phyloP scores from a whole-genome alignment of 2,888 invertebrate genomes.

The Ectropis crepuscularia region DNA sequence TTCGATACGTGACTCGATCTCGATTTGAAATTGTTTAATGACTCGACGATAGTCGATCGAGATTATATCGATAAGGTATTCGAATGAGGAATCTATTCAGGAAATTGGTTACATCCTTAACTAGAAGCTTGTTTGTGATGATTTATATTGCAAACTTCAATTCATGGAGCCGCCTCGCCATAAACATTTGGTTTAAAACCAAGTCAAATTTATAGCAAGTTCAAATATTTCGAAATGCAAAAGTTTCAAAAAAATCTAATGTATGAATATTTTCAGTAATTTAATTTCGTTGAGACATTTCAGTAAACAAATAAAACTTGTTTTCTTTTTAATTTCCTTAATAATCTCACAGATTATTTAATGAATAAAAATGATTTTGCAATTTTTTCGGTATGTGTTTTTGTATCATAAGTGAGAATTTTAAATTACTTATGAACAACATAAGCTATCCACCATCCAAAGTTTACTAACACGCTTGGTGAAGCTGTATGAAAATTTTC shows the following conservation, averaged over 20 bases:
- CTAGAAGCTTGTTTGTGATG: slow-evolving; percentile 24
- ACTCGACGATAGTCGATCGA: slow-evolving; percentile 49
- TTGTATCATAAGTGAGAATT: too few species aligned
- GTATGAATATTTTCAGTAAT: too few species aligned
- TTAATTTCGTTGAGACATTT: too few species aligned
- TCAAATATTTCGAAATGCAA: not conserved
- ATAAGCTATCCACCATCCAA: too few species aligned
- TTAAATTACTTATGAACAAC: too few species aligned
- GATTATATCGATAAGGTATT: slow-evolving; percentile 51
- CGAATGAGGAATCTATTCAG: slow-evolving; percentile 34
- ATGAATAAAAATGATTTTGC: too few species aligned
- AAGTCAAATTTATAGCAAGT: not conserved
- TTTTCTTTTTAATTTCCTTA: too few species aligned
- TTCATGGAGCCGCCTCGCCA: slow-evolving; percentile 18
- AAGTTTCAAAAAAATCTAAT: not conserved
- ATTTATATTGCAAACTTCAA: slow-evolving; percentile 18
- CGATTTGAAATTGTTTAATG: slow-evolving; percentile 63
- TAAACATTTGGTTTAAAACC: not conserved
- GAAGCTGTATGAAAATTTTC: too few species aligned
- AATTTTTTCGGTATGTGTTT: too few species aligned
- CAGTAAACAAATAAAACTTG: too few species aligned
- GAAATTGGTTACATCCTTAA: slow-evolving; percentile 40
- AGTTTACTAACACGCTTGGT: too few species aligned
- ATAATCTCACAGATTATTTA: too few species aligned
- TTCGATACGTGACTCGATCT: slow-evolving; percentile 80